Evolutionary conservation across 2,113 vertebrate genomes (phyloP).

Genomic region (Ahaetulla prasina): DNA sequence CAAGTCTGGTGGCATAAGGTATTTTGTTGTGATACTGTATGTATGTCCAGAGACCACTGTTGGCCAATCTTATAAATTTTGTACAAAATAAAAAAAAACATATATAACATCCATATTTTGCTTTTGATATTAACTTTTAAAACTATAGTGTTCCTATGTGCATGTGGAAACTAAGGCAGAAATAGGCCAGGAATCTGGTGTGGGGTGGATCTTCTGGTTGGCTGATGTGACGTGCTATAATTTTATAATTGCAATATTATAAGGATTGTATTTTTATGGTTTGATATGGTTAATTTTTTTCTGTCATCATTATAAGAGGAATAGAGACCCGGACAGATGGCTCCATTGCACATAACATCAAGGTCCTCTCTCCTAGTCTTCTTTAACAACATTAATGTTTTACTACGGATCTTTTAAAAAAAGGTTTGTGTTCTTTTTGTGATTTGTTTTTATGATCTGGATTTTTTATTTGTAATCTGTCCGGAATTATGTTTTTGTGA

Average conservation of each 20-base stretch:
- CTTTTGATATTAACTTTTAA: not conserved
- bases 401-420: not conserved
- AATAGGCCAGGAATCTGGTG: not conserved
- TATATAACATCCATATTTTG: not conserved
- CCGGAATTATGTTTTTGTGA: not conserved
- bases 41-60: not conserved
- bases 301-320: not conserved
- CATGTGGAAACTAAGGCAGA: not conserved
- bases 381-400: not conserved
- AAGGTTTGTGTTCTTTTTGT: not conserved
- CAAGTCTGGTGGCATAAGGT: too few species aligned
- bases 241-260: not conserved
- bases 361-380: not conserved
- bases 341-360: not conserved
- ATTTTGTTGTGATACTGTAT: too few species aligned
- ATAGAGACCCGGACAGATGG: not conserved
- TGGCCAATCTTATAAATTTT: not conserved
- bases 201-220: not conserved
- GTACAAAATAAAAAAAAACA: not conserved
- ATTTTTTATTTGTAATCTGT: not conserved
- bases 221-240: not conserved
- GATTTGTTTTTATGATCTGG: not conserved
- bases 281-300: not conserved
- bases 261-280: not conserved
- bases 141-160: not conserved